Percentiles rank a stretch among this genome's conserved stretches.
Conservation (phyloP, 2,797 vertebrate species). For the Arvicola amphibius region DNA sequence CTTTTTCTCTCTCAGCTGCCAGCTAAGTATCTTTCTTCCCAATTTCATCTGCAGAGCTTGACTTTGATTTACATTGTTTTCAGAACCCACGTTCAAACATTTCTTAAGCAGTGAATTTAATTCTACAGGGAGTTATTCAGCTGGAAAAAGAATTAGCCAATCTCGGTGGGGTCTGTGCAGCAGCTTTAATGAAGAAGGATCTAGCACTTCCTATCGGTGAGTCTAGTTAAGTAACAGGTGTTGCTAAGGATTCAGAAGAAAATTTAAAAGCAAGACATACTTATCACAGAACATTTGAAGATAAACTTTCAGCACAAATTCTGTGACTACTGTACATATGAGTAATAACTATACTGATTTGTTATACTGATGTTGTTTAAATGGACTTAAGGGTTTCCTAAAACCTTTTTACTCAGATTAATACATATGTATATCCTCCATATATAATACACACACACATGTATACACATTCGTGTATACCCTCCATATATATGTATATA, state of each 20-base stretch:
- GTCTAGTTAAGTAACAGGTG: constrained; percentile 30
- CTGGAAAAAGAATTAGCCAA: constrained; percentile 98
- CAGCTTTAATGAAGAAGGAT: constrained; percentile 99
- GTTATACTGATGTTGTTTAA: constrained; percentile 3
- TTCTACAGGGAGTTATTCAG: constrained; percentile 96
- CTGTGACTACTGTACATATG: background rate
- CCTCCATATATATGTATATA: background rate
- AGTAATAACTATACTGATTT: background rate
- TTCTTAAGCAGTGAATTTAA: constrained; percentile 43
- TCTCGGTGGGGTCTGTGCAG: constrained; percentile 97
- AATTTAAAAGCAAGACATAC: background rate
- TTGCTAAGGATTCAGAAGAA: background rate
- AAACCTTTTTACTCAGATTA: background rate
- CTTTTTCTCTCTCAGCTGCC: background rate
- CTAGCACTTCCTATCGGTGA: constrained; percentile 96
- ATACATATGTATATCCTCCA: background rate
- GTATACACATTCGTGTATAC: background rate
- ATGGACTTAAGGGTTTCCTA: background rate
- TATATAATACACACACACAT: background rate
- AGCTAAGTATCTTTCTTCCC: constrained; percentile 2
- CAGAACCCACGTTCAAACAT: background rate
- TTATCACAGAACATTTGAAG: constrained; percentile 7
- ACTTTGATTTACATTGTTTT: constrained; percentile 8
- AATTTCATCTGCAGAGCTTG: background rate
- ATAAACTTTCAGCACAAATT: constrained; percentile 26